Base-by-base conservation (phyloP, 2,113 vertebrate species). In the Synchiropus splendidus region DNA sequence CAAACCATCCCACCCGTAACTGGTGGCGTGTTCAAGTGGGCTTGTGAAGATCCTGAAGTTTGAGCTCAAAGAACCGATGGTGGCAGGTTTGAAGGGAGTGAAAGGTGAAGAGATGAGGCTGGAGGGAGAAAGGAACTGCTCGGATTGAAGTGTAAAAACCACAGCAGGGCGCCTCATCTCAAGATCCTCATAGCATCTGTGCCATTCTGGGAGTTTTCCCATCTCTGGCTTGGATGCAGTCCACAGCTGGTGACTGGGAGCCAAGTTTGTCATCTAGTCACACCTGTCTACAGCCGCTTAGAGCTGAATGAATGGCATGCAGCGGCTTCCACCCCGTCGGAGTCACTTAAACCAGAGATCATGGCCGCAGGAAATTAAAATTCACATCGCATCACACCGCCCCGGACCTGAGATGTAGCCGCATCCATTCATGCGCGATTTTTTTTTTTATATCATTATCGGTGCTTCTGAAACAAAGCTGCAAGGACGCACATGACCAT, bases 221-320 rank as follows among this genome's bases (percentile, higher is more conserved):
- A 35, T 31, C 64, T 55, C 52, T 47, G 57, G 35, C 18, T 50
- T n/a, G n/a, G 48, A 33, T 15, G 38, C 45, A 48, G 45, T 56
- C 57, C 61, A 68, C 66, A 70, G 64, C 68, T 70, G 66, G 67
- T 64, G 67, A 49, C 69, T 68, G 73, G 71, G 67, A 27, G 21
- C 4, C 4, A 27, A 27, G 21, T 27, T 27, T 27, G 21, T 27
- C 21, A 27, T 27, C 21, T n/a, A n/a, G 8, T 27, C 21, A 5
- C 21, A 27, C 21, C 21, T 27, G 4, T 5, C 21, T 4, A 27
- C 21, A 27, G 8, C 21, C 21, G 4, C 8, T 27, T 27, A 4
- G 4, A 27, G 4, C 21, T 27, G 4, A 27, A 27, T 27, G 21
- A 27, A 27, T 27, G 21, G 8, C 4, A 27, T 51, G 18, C 47